Evolutionary conservation across 2,113 vertebrate genomes (phyloP), one percentile per base, ranked within the genome.

Genomic region (Phodopus roborovskii): DNA sequence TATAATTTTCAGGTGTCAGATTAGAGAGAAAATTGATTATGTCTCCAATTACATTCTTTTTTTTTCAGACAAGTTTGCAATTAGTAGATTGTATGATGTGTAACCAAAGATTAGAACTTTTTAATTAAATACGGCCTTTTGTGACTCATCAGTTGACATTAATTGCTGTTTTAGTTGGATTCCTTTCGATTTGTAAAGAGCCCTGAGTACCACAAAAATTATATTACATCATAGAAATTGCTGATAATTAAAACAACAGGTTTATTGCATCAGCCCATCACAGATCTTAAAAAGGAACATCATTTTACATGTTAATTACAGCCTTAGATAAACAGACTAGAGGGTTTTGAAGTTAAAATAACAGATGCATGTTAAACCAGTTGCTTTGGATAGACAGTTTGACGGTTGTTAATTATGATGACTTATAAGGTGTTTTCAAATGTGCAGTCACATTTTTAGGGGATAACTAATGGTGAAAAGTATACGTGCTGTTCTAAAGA

Each of bases 61-160:
- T 98, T 98, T 45, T 98, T 96, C 97, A 98, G 97, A 98, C 96
- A 98, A 98, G 96, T 98, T 98, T 98, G 97, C 92, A 98, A 98
- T 98, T 97, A 98, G 95, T 94, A 95, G 94, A 98, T 97, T 20
- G 24, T 92, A 96, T 98, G 97, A 98, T 97, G 96, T 97, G 98
- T 98, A 99, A 98, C 98, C 97, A 99, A 99, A 98, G 98, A 98
- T 98, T 98, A 98, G 97, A 98, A 98, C 97, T 98, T 99, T 98
- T 98, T 98, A 99, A 98, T 99, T 99, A 99, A 98, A 98, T 97
- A 86, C 70, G 17, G 97, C 92, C 10, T 97, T 98, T 98, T 98
- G 98, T 97, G 97, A 98, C 97, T 98, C 97, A 96, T 98, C 96
- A 97, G 98, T 98, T 98, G 98, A 98, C 98, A 98, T 99, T 98